Percentiles rank a stretch among this genome's conserved stretches.
Conservation (phyloP, 2,113 vertebrate species). For the Antechinus stuartii region DNA sequence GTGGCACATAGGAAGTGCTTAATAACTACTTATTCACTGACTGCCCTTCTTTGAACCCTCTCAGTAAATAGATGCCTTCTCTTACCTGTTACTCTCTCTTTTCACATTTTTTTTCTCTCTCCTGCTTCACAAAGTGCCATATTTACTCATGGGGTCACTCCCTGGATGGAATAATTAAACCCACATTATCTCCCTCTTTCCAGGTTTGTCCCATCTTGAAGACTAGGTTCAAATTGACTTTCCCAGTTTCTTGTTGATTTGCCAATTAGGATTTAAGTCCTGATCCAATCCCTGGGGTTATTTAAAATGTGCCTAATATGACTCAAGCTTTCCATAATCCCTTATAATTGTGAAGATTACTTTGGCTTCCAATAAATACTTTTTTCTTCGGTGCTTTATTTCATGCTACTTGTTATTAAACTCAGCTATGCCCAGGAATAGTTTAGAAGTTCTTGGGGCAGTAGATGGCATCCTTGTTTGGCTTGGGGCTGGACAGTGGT, state of each 20-base stretch:
- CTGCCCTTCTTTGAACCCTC: neutral
- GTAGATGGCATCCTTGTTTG: neutral
- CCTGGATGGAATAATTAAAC: neutral
- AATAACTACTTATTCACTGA: neutral
- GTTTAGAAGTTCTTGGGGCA: neutral
- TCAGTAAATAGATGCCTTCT: neutral
- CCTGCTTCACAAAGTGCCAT: neutral
- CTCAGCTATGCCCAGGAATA: neutral
- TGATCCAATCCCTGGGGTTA: neutral
- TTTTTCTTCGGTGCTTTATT: neutral
- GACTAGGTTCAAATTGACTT: neutral
- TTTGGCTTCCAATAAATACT: neutral
- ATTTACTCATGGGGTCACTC: neutral
- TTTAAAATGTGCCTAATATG: neutral
- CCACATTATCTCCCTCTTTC: neutral
- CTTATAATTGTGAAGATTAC: neutral
- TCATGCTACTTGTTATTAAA: neutral
- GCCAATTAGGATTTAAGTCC: neutral
- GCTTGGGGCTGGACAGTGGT: neutral
- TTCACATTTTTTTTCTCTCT: neutral
- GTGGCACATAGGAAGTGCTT: neutral
- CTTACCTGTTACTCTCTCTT: neutral
- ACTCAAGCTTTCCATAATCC: neutral
- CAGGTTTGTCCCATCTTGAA: neutral
- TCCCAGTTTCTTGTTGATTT: neutral